phyloP scores from a whole-genome alignment of 2,797 vertebrate species.

The Schizothorax lantsangensis region DNA sequence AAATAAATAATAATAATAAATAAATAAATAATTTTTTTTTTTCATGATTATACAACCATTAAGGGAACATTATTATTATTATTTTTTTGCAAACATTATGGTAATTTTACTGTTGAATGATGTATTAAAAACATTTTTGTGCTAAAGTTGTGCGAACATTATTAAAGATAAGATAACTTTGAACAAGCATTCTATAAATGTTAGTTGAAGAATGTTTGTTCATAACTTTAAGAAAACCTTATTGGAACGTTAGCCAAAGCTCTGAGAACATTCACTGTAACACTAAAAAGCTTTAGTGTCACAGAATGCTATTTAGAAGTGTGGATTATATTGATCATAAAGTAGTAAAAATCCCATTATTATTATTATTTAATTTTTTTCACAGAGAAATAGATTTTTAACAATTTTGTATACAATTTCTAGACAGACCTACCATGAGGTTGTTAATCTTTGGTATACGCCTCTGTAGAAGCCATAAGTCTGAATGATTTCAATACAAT shows the following conservation, averaged over 20 bases:
- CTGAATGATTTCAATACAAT: background rate
- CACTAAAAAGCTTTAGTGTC: background rate
- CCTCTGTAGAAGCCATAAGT: background rate
- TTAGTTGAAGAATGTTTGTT: background rate
- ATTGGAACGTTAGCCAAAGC: background rate
- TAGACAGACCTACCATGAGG: background rate
- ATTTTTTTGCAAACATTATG: background rate
- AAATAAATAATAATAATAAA: too few species aligned
- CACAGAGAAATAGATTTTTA: background rate
- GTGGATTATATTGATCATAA: background rate
- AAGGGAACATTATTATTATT: background rate
- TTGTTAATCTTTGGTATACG: background rate
- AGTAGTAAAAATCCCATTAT: background rate
- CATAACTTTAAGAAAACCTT: background rate
- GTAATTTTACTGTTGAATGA: background rate
- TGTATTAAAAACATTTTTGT: too few species aligned
- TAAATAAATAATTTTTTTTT: too few species aligned
- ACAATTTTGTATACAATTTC: background rate
- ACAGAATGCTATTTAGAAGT: background rate
- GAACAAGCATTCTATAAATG: background rate
- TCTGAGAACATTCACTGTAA: background rate
- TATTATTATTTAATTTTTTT: background rate
- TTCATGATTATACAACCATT: background rate
- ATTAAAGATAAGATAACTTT: background rate
- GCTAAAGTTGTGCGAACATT: background rate